Conservation (phyloP, 2,888 invertebrate species). For the Phaonia tiefii region DNA sequence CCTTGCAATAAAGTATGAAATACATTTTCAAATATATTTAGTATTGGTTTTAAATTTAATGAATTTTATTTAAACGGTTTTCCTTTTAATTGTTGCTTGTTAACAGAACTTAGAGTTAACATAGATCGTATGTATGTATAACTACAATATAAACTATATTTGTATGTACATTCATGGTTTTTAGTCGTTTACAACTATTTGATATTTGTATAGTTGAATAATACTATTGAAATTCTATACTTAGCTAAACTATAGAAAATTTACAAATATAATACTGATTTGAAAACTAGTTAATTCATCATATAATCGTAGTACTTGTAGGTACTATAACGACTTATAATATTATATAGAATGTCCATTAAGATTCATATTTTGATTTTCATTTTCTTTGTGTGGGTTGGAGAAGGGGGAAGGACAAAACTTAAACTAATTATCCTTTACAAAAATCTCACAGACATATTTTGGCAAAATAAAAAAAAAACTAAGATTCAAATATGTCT, state of each 20-base stretch:
- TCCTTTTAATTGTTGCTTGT: constrained; percentile 53
- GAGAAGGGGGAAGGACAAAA: constrained; percentile 13
- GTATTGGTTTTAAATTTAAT: not conserved
- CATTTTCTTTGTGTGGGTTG: constrained; percentile 58
- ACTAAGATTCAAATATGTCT: not conserved
- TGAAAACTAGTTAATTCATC: constrained; percentile 7
- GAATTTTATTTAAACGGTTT: constrained; percentile 51
- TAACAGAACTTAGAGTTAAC: constrained; percentile 37
- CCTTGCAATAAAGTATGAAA: no score
- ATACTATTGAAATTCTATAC: not conserved
- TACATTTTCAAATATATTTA: no score
- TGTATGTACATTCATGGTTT: constrained; percentile 17
- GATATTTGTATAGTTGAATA: not conserved
- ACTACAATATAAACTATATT: constrained; percentile 44
- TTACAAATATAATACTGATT: constrained; percentile 27
- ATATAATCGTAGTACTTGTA: not conserved
- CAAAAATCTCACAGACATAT: constrained; percentile 39
- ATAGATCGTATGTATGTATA: constrained; percentile 39
- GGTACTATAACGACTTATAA: not conserved
- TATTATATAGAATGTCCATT: constrained; percentile 26
- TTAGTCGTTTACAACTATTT: constrained; percentile 29
- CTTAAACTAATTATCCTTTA: constrained; percentile 37
- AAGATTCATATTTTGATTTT: constrained; percentile 52
- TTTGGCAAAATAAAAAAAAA: not conserved
- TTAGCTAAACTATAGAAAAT: constrained; percentile 27